A percentile compares a stretch with the other conserved stretches of the same genome.
Conservation (phyloP, 1,140 invertebrate genomes). For the Zaprionus vittiger region DNA sequence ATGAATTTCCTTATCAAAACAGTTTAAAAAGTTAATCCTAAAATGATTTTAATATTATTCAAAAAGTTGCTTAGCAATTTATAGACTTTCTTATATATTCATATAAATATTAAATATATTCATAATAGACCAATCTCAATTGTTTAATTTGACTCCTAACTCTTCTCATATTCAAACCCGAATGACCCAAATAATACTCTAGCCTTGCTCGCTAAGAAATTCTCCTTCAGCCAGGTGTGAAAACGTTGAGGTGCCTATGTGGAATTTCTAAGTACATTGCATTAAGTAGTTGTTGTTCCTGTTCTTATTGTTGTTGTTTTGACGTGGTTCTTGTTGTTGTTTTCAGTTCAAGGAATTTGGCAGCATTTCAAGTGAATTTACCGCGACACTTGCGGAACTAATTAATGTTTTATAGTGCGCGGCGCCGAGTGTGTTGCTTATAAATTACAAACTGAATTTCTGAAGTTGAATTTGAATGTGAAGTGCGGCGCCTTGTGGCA, state of each 20-base stretch:
- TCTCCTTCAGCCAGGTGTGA: neutral
- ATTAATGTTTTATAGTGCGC: slow-evolving; percentile 46
- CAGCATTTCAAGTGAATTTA: slow-evolving; percentile 33
- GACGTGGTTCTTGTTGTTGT: neutral
- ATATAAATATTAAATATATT: too few relatives aligned
- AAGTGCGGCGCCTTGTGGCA: slow-evolving; percentile 22
- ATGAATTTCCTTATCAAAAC: too few relatives aligned
- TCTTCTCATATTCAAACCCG: neutral
- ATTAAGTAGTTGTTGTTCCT: neutral
- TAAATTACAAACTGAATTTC: slow-evolving; percentile 36
- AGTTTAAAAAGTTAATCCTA: neutral
- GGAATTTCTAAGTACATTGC: slow-evolving; percentile 1
- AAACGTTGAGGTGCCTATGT: slow-evolving; percentile 1
- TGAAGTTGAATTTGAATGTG: slow-evolving; percentile 13
- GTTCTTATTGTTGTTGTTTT: neutral
- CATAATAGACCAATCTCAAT: too few relatives aligned
- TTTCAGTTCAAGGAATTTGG: slow-evolving; percentile 9
- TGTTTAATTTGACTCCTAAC: neutral
- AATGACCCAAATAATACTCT: neutral
- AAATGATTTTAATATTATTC: neutral
- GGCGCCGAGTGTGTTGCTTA: slow-evolving; percentile 8
- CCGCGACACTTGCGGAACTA: slow-evolving; percentile 41
- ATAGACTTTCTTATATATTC: neutral
- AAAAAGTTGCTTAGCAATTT: neutral
- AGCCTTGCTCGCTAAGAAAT: neutral